Evolutionary conservation across 2,797 vertebrate species (phyloP), one percentile per base, ranked within the genome.

Genomic region (Decapterus maruadsi): DNA sequence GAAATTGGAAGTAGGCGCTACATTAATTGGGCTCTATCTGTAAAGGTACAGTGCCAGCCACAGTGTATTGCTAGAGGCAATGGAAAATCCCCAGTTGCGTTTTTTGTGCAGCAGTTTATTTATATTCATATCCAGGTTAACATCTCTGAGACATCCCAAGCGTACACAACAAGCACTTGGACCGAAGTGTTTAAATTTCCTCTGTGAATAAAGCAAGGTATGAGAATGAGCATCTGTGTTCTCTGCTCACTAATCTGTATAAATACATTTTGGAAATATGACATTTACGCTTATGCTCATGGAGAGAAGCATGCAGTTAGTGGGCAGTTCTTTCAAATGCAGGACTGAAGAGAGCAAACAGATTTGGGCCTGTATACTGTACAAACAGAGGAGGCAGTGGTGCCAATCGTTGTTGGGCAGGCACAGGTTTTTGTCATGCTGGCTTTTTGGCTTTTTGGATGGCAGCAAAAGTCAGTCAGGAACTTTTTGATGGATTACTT

Each of bases 121-220:
- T 87, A 78, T 79, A 76, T 80, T 88, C 45, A 67, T 65, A 82
- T 84, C 60, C 72, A 84, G 84, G 81, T 85, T 83, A 82, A 65
- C 61, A 66, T 87, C 76, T 50, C 8, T 82, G 81, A 83, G 75
- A 80, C 72, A 69, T 78, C 78, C 45, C 82, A 53, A 43, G 48
- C 1, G 46, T 51, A 76, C 59, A 75, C 70, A 82, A 72, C 56
- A 80, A 65, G 61, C 54, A 51, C 66, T 76, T 66, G 68, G 48
- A 67, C 70, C 50, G 54, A 70, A 72, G 45, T 61, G 60, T 65
- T 73, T 75, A 57, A 46, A 68, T 71, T 60, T 60, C 29, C 54
- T 80, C 59, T 26, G 22, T 68, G 62, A 26, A 56, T 51, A 40
- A 26, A 68, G 56, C 38, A 16, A 38, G 38, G 26, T 40, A 61